Conservation (phyloP, 2,113 vertebrate genomes). For the Chascanopsetta lugubris region DNA sequence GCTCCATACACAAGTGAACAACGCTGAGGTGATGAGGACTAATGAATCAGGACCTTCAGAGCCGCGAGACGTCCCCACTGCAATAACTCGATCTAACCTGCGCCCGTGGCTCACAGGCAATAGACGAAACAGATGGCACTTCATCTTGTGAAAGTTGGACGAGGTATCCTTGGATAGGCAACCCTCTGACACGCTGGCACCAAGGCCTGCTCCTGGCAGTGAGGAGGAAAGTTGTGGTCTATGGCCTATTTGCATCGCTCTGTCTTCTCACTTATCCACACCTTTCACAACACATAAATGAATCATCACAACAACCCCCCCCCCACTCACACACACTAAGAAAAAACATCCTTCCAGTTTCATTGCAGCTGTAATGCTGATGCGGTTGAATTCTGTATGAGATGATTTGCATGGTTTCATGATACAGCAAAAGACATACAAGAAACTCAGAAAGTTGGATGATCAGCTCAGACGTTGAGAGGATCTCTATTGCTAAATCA, state of each 20-base stretch:
- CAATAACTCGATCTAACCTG: constrained; percentile 54
- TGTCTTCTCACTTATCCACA: constrained; percentile 33
- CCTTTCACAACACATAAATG: constrained; percentile 5
- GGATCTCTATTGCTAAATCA: no score
- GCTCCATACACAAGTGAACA: not conserved
- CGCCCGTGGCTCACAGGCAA: constrained; percentile 37
- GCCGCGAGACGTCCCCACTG: constrained; percentile 41
- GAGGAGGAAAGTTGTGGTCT: constrained; percentile 51
- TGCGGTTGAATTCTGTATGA: constrained; percentile 28
- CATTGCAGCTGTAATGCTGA: constrained; percentile 28
- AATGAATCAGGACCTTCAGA: constrained; percentile 34
- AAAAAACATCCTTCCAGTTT: constrained; percentile 1
- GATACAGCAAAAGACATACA: constrained; percentile 44
- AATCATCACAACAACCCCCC: constrained; percentile 2
- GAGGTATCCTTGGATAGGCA: constrained; percentile 66
- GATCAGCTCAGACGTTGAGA: constrained; percentile 31
- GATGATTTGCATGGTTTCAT: constrained; percentile 55
- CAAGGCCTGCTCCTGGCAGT: constrained; percentile 45
- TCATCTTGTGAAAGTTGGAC: constrained; percentile 69
- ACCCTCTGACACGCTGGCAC: constrained; percentile 66
- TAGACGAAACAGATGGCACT: constrained; percentile 76
- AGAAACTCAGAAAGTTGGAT: constrained; percentile 38
- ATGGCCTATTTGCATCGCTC: constrained; percentile 56
- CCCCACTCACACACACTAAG: not conserved
- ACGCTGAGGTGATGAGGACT: constrained; percentile 5